Base-by-base conservation (phyloP, 1,140 invertebrate genomes). In the Subanguina moxae region DNA sequence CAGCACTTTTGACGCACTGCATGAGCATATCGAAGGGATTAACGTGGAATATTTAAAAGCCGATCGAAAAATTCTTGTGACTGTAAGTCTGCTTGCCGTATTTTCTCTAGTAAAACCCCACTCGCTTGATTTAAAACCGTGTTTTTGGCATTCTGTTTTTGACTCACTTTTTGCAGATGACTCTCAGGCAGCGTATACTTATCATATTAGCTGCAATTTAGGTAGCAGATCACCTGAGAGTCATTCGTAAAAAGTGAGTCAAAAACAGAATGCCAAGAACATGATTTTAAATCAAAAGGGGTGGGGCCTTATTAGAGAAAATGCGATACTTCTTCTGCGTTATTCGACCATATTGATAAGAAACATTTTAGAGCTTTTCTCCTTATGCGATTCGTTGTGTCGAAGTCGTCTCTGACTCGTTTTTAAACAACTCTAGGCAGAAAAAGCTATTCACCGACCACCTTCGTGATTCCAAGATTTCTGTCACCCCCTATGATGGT, bases 381-480 rank as follows among this genome's bases (percentile, higher is more conserved):
- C 70, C 79, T 65, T 62, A 68, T 68, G 78, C 83, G 46, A 82
- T 84, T 52, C 87, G 86, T 70, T 83, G 85, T 66, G 87, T 87
- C 27, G 81, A 83, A 62, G 85, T 97, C 88, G 87, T 97, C 78
- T 90, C 92, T 83, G 94, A 97, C 84, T 96, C 97, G 91, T 93
- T 97, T 87, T 93, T 97, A 86, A 88, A 92, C 84, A 90, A 90
- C 86, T 84, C 90, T 77, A 87, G 88, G 73, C 91, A 92, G 84
- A 92, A 94, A 86, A 88, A 93, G 76, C 85, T 93, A 80, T 86
- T 97, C 78, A 85, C 96, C 71, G 93, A 92, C 87, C 89, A 91
- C 85, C 19, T 64, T n/a, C 59, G 71, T 17, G 64, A 68, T 13
- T 46, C 74, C 19, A n/a, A n/a, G n/a, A n/a, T n/a, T n/a, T n/a